Percentiles rank a stretch among this genome's conserved stretches.
These are phyloP conservation scores for Elysia crispata DNA, from an alignment of 2,888 invertebrate genomes.

Conservation along the genomic window DNA sequence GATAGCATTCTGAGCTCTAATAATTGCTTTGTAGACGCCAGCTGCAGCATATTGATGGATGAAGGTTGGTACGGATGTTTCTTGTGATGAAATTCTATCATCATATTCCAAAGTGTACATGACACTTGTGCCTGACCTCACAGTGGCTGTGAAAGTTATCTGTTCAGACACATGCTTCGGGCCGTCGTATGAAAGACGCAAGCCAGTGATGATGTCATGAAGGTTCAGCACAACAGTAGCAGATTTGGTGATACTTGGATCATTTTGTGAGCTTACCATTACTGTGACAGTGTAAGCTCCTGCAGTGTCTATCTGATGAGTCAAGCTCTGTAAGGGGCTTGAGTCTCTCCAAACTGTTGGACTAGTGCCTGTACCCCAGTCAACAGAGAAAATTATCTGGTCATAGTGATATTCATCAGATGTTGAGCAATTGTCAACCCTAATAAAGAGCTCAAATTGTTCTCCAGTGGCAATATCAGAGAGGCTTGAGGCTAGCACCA, in stretches of 20 bases:
- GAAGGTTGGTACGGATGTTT: background rate
- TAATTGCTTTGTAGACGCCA: slow-evolving; percentile 54
- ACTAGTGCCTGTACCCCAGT: slow-evolving; percentile 19
- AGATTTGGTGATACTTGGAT: background rate
- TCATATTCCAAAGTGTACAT: slow-evolving; percentile 56
- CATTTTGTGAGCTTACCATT: slow-evolving; percentile 53
- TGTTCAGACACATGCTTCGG: slow-evolving; percentile 50
- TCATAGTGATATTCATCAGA: slow-evolving; percentile 25
- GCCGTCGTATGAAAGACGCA: slow-evolving; percentile 56
- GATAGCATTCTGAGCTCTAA: slow-evolving; percentile 60
- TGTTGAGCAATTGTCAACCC: background rate
- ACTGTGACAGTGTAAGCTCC: slow-evolving; percentile 55
- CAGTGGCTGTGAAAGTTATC: slow-evolving; percentile 52
- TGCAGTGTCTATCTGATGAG: slow-evolving; percentile 4
- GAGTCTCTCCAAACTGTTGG: slow-evolving; percentile 21
- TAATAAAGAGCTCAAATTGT: slow-evolving; percentile 18
- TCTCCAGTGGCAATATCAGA: slow-evolving; percentile 16
- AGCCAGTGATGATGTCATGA: slow-evolving; percentile 53
- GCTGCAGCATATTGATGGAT: slow-evolving; percentile 53
- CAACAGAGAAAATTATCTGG: slow-evolving; percentile 32
- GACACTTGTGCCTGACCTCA: slow-evolving; percentile 53
- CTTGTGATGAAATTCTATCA: slow-evolving; percentile 39
- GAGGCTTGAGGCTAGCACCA: background rate
- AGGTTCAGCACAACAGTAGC: slow-evolving; percentile 51
- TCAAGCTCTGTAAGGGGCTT: slow-evolving; percentile 10